A percentile compares a stretch with the other conserved stretches of the same genome.
Evolutionary conservation across 1,140 invertebrate genomes (phyloP).

Genomic region (Muscidifurax raptorellus): DNA sequence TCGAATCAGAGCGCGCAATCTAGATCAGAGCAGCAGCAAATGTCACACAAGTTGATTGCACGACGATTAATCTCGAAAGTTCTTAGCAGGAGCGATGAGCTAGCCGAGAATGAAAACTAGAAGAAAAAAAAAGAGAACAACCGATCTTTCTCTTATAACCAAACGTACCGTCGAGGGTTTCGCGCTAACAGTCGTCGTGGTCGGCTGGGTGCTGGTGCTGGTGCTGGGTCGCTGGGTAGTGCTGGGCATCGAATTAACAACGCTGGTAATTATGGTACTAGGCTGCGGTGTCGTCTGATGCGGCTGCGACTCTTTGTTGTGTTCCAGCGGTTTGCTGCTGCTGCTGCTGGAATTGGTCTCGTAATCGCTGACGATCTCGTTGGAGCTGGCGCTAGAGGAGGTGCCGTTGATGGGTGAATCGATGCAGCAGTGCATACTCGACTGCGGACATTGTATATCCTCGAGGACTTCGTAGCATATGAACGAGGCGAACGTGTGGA

Average conservation of each 20-base stretch:
- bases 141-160: no score
- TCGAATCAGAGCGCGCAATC: constrained; percentile 1
- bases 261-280: constrained; percentile 12
- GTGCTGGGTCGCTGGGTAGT: not conserved
- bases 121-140: no score
- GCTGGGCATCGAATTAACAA: not conserved
- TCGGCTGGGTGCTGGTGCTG: constrained; percentile 50
- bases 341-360: constrained; percentile 58
- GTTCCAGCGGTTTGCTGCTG: not conserved
- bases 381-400: constrained; percentile 47
- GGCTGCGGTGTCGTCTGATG: not conserved
- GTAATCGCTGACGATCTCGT: constrained; percentile 65
- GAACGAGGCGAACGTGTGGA: constrained; percentile 86
- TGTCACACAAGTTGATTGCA: not conserved
- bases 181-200: constrained; percentile 48
- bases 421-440: constrained; percentile 88
- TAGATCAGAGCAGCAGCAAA: not conserved
- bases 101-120: not conserved
- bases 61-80: not conserved
- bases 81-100: not conserved
- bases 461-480: constrained; percentile 90
- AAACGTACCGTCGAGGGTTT: constrained; percentile 1
- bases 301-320: not conserved
- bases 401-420: constrained; percentile 78
- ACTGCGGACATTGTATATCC: constrained; percentile 85